phyloP scores from a whole-genome alignment of 1,140 invertebrate genomes.

The Harlomillsia oculata region DNA sequence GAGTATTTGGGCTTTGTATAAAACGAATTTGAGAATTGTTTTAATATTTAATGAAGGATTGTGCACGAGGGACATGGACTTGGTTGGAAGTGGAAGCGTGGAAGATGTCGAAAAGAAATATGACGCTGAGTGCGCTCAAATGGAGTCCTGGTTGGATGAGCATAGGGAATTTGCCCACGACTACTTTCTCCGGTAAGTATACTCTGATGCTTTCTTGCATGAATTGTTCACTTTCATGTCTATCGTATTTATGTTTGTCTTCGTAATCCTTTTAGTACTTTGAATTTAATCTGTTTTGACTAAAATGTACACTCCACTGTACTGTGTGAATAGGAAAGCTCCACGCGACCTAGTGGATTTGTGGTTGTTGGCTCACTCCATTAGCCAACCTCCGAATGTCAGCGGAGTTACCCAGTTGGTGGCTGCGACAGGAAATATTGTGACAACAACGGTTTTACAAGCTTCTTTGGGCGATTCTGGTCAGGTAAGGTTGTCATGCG shows the following conservation, averaged over 20 bases:
- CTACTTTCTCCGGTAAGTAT: constrained; percentile 75
- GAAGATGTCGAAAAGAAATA: constrained; percentile 43
- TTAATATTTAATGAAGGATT: too few relatives aligned
- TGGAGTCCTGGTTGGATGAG: constrained; percentile 90
- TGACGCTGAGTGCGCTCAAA: constrained; percentile 70
- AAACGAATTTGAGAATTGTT: too few relatives aligned
- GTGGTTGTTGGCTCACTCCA: constrained; percentile 79
- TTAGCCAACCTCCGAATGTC: constrained; percentile 40
- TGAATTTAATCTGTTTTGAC: constrained; percentile 7
- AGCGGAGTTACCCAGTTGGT: constrained; percentile 26
- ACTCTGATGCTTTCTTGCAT: neutral
- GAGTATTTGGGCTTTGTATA: too few relatives aligned
- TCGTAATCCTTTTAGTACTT: neutral
- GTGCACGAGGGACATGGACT: constrained; percentile 30
- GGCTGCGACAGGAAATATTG: constrained; percentile 17
- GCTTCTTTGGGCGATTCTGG: too few relatives aligned
- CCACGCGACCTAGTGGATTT: constrained; percentile 80
- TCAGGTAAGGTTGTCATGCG: too few relatives aligned
- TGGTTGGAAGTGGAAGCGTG: constrained; percentile 7
- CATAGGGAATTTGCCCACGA: constrained; percentile 89
- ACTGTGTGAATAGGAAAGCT: constrained; percentile 61
- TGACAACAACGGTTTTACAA: constrained; percentile 23
- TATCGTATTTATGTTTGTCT: neutral
- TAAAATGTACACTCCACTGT: neutral
- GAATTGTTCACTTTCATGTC: neutral